These are phyloP conservation scores for Nebria brevicollis DNA, from an alignment of 2,888 invertebrate species.

Conservation along the genomic window DNA sequence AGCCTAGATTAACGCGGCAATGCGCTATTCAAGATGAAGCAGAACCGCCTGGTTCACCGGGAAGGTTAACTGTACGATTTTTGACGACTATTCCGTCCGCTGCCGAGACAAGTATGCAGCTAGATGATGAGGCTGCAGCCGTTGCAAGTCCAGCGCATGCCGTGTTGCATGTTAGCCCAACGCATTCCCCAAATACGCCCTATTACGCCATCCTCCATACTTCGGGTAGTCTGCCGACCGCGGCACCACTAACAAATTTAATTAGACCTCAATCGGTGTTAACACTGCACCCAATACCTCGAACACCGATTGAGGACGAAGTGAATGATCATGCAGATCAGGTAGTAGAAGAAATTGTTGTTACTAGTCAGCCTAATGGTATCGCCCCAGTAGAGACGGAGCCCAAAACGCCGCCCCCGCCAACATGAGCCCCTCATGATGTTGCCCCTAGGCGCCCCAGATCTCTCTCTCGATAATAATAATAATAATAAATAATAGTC, in stretches of 20 bases:
- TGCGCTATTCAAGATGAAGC: conserved; percentile 80
- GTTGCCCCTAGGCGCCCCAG: not conserved
- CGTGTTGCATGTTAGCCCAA: conserved; percentile 37
- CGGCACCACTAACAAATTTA: conserved; percentile 52
- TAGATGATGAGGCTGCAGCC: conserved; percentile 69
- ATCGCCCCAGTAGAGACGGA: not conserved
- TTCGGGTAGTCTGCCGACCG: conserved; percentile 41
- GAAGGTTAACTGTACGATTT: conserved; percentile 67
- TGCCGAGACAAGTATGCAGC: conserved; percentile 75
- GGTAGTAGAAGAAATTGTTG: conserved; percentile 3
- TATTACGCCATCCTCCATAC: conserved; percentile 61
- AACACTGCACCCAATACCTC: conserved; percentile 60
- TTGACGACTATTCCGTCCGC: conserved; percentile 80
- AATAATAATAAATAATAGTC: not conserved
- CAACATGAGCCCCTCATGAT: conserved; percentile 12
- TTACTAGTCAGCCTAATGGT: not conserved
- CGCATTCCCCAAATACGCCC: conserved; percentile 53
- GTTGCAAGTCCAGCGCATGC: conserved; percentile 28
- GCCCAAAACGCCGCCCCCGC: conserved; percentile 17
- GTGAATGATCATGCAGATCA: conserved; percentile 37
- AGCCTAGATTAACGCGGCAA: conserved; percentile 83
- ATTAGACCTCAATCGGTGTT: conserved; percentile 60
- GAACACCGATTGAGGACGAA: conserved; percentile 48
- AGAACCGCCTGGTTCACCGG: conserved; percentile 72
- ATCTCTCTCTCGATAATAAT: not conserved